phyloP scores from a whole-genome alignment of 2,888 invertebrate species.

The Conus canariensis region DNA sequence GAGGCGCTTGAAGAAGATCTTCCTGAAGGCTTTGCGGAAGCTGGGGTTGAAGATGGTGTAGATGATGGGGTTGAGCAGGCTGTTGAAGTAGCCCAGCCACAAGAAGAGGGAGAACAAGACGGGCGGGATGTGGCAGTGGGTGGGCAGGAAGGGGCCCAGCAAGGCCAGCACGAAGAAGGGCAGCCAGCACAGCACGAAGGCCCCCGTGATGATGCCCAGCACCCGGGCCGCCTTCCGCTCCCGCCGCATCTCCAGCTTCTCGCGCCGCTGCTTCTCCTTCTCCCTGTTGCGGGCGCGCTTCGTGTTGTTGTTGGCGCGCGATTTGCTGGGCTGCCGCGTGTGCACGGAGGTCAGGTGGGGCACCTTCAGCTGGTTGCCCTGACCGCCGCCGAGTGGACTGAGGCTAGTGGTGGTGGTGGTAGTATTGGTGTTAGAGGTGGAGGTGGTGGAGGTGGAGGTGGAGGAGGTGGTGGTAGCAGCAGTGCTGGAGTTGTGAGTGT shows the following conservation, averaged over 20 bases:
- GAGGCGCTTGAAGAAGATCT: slow-evolving; percentile 83
- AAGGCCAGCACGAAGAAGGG: slow-evolving; percentile 96
- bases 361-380: slow-evolving; percentile 45
- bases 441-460: slow-evolving; percentile 2
- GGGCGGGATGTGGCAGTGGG: slow-evolving; percentile 72
- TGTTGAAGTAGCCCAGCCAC: slow-evolving; percentile 96
- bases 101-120: slow-evolving; percentile 80
- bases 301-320: slow-evolving; percentile 60
- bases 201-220: slow-evolving; percentile 87
- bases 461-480: not conserved
- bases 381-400: not conserved
- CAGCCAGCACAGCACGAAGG: slow-evolving; percentile 95
- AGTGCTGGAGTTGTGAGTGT: not conserved
- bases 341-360: slow-evolving; percentile 46
- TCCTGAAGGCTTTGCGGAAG: slow-evolving; percentile 92
- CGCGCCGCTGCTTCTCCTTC: slow-evolving; percentile 64
- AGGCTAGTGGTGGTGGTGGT: not conserved
- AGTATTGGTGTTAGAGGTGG: not conserved
- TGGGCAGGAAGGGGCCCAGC: slow-evolving; percentile 90
- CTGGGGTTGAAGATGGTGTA: slow-evolving; percentile 97
- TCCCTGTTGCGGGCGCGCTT: slow-evolving; percentile 57
- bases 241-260: slow-evolving; percentile 77
- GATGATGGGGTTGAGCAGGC: slow-evolving; percentile 94
- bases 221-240: slow-evolving; percentile 78
- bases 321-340: slow-evolving; percentile 52